Evolutionary conservation across 2,797 vertebrate genomes (phyloP).

Genomic region (Takifugu ocellatus): DNA sequence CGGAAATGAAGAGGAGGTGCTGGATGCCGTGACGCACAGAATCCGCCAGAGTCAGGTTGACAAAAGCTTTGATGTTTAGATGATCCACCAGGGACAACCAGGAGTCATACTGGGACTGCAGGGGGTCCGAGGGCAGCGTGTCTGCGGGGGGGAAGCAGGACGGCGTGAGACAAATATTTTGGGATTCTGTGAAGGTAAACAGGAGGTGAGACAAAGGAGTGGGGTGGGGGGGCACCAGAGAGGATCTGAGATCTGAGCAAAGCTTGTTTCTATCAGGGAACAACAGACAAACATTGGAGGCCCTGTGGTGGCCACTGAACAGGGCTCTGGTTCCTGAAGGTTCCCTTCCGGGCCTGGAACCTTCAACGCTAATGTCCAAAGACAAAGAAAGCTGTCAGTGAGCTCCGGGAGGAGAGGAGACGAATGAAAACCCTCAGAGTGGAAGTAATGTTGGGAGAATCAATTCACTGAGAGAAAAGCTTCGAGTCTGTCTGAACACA

Average conservation of each 20-base stretch:
- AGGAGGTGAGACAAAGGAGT: conserved; percentile 11
- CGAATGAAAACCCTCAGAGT: too few species aligned
- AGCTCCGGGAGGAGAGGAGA: too few species aligned
- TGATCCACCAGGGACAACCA: conserved; percentile 90
- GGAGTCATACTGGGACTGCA: conserved; percentile 85
- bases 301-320: conserved; percentile 37
- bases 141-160: conserved; percentile 57
- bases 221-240: conserved; percentile 17
- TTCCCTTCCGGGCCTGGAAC: too few species aligned
- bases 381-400: too few species aligned
- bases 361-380: too few species aligned
- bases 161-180: not conserved
- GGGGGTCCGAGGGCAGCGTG: conserved; percentile 81
- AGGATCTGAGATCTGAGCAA: conserved; percentile 12
- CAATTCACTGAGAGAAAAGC: too few species aligned
- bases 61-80: conserved; percentile 90
- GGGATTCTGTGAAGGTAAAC: conserved; percentile 8
- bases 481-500: too few species aligned
- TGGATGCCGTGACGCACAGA: conserved; percentile 85
- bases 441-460: too few species aligned
- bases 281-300: conserved; percentile 38
- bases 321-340: not conserved
- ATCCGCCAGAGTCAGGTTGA: conserved; percentile 85
- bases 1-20: conserved; percentile 91
- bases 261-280: conserved; percentile 25